Conservation (phyloP, 2,113 vertebrate species). For the Mungos mungo region DNA sequence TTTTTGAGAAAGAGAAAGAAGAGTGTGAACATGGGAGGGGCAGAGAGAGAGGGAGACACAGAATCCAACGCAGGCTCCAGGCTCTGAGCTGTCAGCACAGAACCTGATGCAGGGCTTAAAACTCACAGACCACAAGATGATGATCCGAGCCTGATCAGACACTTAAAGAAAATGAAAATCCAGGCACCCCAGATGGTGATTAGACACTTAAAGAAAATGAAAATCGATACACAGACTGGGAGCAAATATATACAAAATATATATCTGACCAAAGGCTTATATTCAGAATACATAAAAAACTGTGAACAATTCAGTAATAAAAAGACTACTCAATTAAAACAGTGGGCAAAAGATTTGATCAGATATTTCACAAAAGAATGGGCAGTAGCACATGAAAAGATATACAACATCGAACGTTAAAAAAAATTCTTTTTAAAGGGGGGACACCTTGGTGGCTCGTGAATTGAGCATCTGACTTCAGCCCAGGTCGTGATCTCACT, state of each 20-base stretch:
- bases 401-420: background rate
- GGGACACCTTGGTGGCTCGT: too few species aligned
- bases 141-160: too few species aligned
- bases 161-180: background rate
- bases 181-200: background rate
- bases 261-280: background rate
- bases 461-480: too few species aligned
- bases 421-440: too few species aligned
- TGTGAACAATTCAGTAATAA: background rate
- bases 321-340: background rate
- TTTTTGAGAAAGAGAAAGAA: too few species aligned
- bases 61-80: too few species aligned
- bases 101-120: too few species aligned
- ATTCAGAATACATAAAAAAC: background rate
- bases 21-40: too few species aligned
- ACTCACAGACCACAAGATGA: too few species aligned
- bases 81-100: too few species aligned
- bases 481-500: too few species aligned
- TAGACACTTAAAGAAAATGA: background rate
- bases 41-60: too few species aligned
- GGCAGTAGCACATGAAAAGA: background rate
- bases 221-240: background rate
- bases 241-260: background rate
- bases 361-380: background rate
- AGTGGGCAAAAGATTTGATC: background rate